Evolutionary conservation across 2,113 vertebrate species (phyloP).

Genomic region (Seriola quinqueradiata): DNA sequence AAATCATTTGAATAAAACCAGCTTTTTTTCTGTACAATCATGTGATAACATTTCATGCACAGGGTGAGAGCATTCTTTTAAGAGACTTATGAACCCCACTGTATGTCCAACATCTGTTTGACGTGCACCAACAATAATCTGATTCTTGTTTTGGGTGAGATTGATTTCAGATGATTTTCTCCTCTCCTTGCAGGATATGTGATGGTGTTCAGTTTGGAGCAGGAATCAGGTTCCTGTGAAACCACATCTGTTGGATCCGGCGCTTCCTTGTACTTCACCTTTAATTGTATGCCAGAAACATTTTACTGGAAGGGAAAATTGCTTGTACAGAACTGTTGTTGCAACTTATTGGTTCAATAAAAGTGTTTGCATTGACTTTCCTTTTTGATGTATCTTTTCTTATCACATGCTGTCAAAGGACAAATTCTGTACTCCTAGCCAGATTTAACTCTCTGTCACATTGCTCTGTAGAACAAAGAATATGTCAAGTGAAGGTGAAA

Average conservation of each 20-base stretch:
- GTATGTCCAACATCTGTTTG: background rate
- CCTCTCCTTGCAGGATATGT: conserved; percentile 87
- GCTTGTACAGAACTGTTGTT: conserved; percentile 67
- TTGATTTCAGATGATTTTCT: conserved; percentile 11
- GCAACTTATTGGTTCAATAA: conserved; percentile 53
- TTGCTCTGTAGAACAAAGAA: background rate
- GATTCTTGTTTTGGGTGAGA: background rate
- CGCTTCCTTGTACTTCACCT: conserved; percentile 15
- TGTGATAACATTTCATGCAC: background rate
- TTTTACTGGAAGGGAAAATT: conserved; percentile 24
- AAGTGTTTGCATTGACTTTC: conserved; percentile 46
- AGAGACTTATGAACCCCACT: background rate
- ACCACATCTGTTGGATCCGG: background rate
- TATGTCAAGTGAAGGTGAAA: background rate
- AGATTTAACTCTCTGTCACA: background rate
- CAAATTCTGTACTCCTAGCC: background rate
- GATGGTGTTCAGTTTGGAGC: conserved; percentile 98
- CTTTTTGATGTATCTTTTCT: background rate
- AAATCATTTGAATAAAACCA: background rate
- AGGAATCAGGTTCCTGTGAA: conserved; percentile 95
- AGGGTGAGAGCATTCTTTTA: background rate
- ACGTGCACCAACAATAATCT: background rate
- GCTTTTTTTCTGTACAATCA: too few relatives aligned
- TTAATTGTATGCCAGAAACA: conserved; percentile 24
- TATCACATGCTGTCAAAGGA: background rate